phyloP scores from a whole-genome alignment of 2,888 invertebrate species.

The Neoaliturus tenellus region DNA sequence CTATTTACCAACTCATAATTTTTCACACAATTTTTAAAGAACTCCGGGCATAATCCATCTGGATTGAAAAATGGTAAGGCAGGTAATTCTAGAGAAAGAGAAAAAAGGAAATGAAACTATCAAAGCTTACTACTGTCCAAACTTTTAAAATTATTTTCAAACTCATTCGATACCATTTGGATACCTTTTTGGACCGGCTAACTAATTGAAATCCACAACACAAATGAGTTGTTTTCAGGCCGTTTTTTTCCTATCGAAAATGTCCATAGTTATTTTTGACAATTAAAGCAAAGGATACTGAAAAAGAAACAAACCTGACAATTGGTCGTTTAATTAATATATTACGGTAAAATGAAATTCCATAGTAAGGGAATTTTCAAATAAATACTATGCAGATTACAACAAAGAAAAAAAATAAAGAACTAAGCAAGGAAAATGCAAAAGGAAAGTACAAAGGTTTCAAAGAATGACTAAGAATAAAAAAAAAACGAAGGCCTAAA shows the following conservation, averaged over 20 bases:
- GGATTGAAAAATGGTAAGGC: no score
- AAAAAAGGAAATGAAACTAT: background rate
- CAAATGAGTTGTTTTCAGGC: background rate
- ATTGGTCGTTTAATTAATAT: background rate
- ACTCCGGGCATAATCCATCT: no score
- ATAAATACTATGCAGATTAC: background rate
- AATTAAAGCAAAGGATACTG: background rate
- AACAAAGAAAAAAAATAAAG: background rate
- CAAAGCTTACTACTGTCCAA: background rate
- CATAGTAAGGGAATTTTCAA: background rate
- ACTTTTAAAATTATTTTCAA: background rate
- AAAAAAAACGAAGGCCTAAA: no score
- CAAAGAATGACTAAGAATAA: no score
- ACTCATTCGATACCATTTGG: background rate
- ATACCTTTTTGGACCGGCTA: background rate
- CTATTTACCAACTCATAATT: no score
- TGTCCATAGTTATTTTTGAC: background rate
- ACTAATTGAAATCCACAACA: background rate
- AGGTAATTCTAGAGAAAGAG: background rate
- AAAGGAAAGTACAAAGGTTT: background rate
- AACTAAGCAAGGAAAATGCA: background rate
- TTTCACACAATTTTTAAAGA: no score
- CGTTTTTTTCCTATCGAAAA: background rate
- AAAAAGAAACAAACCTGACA: background rate
- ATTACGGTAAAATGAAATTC: background rate